These are phyloP conservation scores for Himalopsyche tibetana DNA, from an alignment of 2,888 invertebrate species.

Conservation along the genomic window DNA sequence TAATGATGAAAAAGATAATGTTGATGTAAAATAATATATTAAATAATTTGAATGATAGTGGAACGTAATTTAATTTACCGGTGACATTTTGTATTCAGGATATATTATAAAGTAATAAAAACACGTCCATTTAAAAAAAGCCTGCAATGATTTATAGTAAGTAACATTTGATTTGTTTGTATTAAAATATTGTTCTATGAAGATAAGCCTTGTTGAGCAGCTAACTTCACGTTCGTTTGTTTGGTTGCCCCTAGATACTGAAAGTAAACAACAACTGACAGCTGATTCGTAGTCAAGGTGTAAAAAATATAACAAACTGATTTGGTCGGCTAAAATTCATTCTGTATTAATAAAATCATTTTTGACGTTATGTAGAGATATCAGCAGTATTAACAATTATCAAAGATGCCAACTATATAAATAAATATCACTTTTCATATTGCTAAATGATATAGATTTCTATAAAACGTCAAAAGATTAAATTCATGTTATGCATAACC, in stretches of 20 bases:
- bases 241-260: conserved; percentile 41
- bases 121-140: neutral
- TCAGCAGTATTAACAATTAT: neutral
- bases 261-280: conserved; percentile 46
- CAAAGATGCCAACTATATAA: neutral
- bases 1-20: too few relatives aligned
- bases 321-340: neutral
- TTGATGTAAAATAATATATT: neutral
- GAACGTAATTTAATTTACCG: neutral
- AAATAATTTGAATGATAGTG: neutral
- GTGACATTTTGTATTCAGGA: neutral
- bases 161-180: too few relatives aligned
- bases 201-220: too few relatives aligned
- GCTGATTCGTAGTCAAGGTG: conserved; percentile 59
- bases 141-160: neutral
- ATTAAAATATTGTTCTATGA: too few relatives aligned
- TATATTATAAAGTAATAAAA: too few relatives aligned
- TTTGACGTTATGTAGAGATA: conserved; percentile 37
- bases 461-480: neutral
- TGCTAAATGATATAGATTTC: neutral
- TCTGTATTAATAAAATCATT: conserved; percentile 46
- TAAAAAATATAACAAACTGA: conserved; percentile 7
- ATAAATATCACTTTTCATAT: neutral
- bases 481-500: conserved; percentile 22
- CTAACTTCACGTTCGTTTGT: conserved; percentile 48